These are phyloP conservation scores for Arenaria interpres DNA, from an alignment of 2,113 vertebrate species.

Conservation along the genomic window DNA sequence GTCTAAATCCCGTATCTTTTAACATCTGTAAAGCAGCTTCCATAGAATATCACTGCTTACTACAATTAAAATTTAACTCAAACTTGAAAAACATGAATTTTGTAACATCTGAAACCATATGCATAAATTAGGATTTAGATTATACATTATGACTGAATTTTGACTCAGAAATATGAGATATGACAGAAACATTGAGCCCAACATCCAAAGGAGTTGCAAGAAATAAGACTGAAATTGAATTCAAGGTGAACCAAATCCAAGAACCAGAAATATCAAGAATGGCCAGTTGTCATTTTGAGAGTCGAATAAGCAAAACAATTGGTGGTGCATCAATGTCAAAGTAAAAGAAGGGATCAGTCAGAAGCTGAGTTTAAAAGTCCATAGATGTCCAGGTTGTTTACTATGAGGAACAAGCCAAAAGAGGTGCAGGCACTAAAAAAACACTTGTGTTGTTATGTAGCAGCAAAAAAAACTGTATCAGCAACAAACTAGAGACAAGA, in stretches of 20 bases:
- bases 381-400: neutral
- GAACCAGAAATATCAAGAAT: neutral
- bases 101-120: neutral
- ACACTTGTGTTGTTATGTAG: rapidly evolving
- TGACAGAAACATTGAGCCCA: neutral
- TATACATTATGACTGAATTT: neutral
- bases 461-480: rapidly evolving
- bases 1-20: neutral
- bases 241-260: neutral
- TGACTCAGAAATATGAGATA: neutral
- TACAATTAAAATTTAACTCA: neutral
- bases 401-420: neutral
- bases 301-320: neutral
- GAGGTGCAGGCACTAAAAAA: neutral
- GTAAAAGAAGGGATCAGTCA: neutral
- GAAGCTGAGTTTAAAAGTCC: neutral
- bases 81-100: neutral
- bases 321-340: neutral
- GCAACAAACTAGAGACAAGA: neutral
- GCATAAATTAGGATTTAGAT: neutral
- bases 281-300: neutral
- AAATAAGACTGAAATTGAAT: neutral
- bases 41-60: neutral
- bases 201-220: neutral
- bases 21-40: neutral